Evolutionary conservation across 2,888 invertebrate genomes (phyloP), one percentile per base, ranked within the genome.

Genomic region (Eurytoma adleriae): DNA sequence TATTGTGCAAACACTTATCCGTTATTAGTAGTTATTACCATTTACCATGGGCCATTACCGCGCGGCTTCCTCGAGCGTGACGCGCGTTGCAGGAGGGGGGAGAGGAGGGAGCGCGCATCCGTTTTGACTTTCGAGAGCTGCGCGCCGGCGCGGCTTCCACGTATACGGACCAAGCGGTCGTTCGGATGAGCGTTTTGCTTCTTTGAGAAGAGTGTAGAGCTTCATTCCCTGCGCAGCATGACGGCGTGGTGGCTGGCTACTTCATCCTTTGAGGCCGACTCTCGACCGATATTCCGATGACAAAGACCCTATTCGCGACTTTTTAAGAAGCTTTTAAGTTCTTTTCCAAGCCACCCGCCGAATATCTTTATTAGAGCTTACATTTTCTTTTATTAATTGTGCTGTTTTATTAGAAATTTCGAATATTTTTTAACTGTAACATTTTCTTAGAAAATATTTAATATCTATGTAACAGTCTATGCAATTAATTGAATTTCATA

Each of bases 1-100:
- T 80, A 82, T 78, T 78, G 80, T 80, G 72, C 80, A 82, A 82
- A 82, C 80, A 80, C 80, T 80, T 82, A 80, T 82, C 78, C 80
- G 74, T 81, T 81, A 82, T 81, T 82, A 80, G 73, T 75, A 73
- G 80, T 76, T 78, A 80, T 81, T 82, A 82, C 50, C 82, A 82
- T 82, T 82, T 78, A 66, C 78, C 71, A 80, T 75, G 80, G 59
- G 57, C 73, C 82, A 80, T 79, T 74, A 74, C 82, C 78, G 61
- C 40, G 59, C 56, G 73, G 74, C 52, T 69, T 52, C 62, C 71
- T 75, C 72, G 50, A 82, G 77, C 79, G 82, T 76, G 79, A 74
- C 74, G 50, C 57, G 30, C 68, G 40, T 50, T 62, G 69, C 12
- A 64, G 24, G 50, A 50, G 18, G 54, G 56, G 30, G 0, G 62